Percentiles rank a stretch among this genome's conserved stretches.
phyloP scores from a whole-genome alignment of 2,797 vertebrate genomes.

The Sylvilagus floridanus region DNA sequence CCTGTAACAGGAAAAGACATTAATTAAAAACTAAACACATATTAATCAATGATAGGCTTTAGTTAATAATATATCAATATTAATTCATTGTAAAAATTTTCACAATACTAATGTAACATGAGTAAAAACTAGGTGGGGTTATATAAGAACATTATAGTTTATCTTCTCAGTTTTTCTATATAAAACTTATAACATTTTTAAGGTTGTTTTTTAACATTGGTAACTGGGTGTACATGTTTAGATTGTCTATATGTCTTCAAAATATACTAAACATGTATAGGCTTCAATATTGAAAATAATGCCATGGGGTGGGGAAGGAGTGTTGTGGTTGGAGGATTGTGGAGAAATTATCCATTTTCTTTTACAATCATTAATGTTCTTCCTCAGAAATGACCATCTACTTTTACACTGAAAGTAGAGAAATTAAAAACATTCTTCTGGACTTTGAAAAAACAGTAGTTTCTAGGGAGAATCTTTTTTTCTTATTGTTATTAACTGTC shows the following conservation, averaged over 20 bases:
- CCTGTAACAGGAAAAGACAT: not conserved
- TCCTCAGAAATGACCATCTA: not conserved
- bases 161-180: not conserved
- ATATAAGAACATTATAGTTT: not conserved
- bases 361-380: not conserved
- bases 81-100: not conserved
- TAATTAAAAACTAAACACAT: not conserved
- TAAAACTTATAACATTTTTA: not conserved
- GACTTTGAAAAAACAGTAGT: not conserved
- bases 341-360: not conserved
- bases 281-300: not conserved
- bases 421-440: not conserved
- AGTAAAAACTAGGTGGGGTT: not conserved
- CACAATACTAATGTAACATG: not conserved
- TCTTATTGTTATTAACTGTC: not conserved
- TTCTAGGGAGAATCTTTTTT: not conserved
- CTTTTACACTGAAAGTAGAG: not conserved
- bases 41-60: not conserved
- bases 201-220: not conserved
- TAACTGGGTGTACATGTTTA: not conserved
- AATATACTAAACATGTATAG: not conserved
- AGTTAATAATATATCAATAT: not conserved
- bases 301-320: accelerated
- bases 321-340: not conserved
- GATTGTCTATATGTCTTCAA: not conserved